Percentiles rank a stretch among this genome's conserved stretches.
phyloP scores from a whole-genome alignment of 2,797 vertebrate genomes.

The Picus viridis region DNA sequence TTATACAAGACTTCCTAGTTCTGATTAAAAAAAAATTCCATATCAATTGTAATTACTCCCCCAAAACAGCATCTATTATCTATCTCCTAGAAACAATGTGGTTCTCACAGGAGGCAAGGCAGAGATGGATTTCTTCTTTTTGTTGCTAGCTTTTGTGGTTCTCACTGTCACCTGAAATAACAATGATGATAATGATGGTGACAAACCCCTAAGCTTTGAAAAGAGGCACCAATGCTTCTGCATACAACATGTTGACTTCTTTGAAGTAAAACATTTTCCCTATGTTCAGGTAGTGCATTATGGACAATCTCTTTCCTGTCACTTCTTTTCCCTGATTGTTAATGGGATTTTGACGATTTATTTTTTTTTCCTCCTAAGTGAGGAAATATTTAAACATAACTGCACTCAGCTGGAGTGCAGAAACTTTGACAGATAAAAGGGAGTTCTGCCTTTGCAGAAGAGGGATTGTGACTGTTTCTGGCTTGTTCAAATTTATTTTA shows the following conservation, averaged over 20 bases:
- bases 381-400: not conserved
- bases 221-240: not conserved
- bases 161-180: not conserved
- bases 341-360: not conserved
- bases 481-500: constrained; percentile 13
- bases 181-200: not conserved
- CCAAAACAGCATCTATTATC: not conserved
- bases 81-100: not conserved
- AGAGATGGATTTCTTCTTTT: constrained; percentile 9
- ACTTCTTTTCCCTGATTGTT: not conserved
- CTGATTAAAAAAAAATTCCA: not conserved
- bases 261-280: constrained; percentile 13
- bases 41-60: not conserved
- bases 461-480: not conserved
- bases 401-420: not conserved
- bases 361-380: not conserved
- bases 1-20: not conserved
- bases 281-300: not conserved
- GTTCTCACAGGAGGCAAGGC: not conserved
- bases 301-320: constrained; percentile 11
- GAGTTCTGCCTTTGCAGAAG: not conserved
- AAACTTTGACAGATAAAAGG: not conserved
- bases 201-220: constrained; percentile 24
- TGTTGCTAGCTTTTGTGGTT: constrained; percentile 6
- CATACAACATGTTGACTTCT: constrained; percentile 6